Percentiles rank a stretch among this genome's conserved stretches.
These are phyloP conservation scores for Hestina assimilis DNA, from an alignment of 1,140 invertebrate genomes.

Conservation along the genomic window DNA sequence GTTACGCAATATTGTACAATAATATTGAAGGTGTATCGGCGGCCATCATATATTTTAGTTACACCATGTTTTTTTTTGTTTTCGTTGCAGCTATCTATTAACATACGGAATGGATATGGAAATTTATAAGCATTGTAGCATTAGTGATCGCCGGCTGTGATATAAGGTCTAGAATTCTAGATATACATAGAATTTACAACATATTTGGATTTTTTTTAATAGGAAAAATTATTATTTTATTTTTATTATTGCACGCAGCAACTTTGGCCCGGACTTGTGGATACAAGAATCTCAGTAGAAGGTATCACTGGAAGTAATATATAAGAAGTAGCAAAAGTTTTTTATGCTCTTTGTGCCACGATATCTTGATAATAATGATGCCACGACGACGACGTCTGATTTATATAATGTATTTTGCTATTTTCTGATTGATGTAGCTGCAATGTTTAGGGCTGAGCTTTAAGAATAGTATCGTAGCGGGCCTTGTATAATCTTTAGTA, in stretches of 20 bases:
- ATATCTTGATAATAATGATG: conserved; percentile 15
- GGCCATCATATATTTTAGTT: conserved; percentile 10
- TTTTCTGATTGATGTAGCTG: conserved; percentile 15
- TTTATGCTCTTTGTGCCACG: conserved; percentile 38
- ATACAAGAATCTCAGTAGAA: conserved; percentile 73
- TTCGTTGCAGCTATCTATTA: conserved; percentile 75
- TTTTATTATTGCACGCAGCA: conserved; percentile 74
- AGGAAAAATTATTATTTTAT: conserved; percentile 47
- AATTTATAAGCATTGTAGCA: conserved; percentile 69
- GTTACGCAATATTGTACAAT: too few relatives aligned
- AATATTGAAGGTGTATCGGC: too few relatives aligned
- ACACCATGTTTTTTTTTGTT: conserved; percentile 40
- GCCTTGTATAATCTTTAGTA: neutral
- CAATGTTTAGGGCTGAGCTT: conserved; percentile 11
- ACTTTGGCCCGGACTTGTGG: conserved; percentile 74
- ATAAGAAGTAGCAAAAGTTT: conserved; percentile 31
- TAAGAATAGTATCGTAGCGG: conserved; percentile 13
- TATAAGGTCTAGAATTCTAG: conserved; percentile 54
- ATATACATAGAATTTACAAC: conserved; percentile 44
- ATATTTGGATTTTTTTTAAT: conserved; percentile 42
- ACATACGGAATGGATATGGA: conserved; percentile 73
- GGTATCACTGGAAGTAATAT: conserved; percentile 75
- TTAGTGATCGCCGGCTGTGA: conserved; percentile 69
- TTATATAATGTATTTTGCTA: conserved; percentile 23
- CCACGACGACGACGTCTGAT: neutral